A percentile compares a stretch with the other conserved stretches of the same genome.
phyloP scores from a whole-genome alignment of 2,113 vertebrate genomes.

The Ophiodon elongatus region DNA sequence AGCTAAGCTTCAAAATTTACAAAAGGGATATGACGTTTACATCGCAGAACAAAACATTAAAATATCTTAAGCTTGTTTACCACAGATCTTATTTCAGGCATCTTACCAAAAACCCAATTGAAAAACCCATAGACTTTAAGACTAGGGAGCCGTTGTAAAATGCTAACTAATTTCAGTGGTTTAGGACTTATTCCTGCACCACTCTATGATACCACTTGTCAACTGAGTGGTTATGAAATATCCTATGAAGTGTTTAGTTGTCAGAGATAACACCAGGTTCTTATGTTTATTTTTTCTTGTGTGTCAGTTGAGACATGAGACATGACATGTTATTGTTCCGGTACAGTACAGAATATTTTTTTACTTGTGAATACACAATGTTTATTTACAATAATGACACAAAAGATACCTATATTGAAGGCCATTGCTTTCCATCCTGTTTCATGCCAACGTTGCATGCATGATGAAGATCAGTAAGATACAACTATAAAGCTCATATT shows the following conservation, averaged over 20 bases:
- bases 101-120: no score
- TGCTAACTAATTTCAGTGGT: no score
- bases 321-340: neutral
- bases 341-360: neutral
- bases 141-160: no score
- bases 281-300: neutral
- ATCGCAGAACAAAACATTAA: no score
- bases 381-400: neutral
- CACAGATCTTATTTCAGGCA: no score
- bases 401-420: neutral
- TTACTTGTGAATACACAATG: neutral
- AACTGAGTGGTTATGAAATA: neutral
- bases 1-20: no score
- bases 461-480: neutral
- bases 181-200: no score
- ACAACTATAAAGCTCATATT: neutral
- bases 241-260: neutral
- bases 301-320: neutral
- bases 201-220: neutral
- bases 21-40: no score
- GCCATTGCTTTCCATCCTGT: neutral
- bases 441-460: constrained; percentile 1
- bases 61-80: no score
- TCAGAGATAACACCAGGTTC: neutral
- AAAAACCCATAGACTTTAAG: no score